A percentile compares a stretch with the other conserved stretches of the same genome.
These are phyloP conservation scores for Heliconius erato DNA, from an alignment of 2,888 invertebrate species.

Conservation along the genomic window DNA sequence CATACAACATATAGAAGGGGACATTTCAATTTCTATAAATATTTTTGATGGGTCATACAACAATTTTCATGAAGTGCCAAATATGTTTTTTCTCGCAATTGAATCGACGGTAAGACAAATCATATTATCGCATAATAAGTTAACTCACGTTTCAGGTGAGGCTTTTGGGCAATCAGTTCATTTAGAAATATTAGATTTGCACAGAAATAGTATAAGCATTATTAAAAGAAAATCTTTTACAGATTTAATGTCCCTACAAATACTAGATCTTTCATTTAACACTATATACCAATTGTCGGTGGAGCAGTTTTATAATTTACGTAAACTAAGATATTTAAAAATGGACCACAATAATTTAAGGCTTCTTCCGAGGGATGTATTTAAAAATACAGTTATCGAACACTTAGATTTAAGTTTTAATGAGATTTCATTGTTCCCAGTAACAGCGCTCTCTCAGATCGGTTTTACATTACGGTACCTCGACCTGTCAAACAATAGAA, in stretches of 20 bases:
- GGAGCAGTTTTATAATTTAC: conserved; percentile 92
- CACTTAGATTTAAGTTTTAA: conserved; percentile 92
- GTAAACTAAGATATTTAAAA: conserved; percentile 90
- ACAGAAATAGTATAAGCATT: conserved; percentile 90
- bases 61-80: conserved; percentile 88
- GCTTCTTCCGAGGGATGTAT: conserved; percentile 91
- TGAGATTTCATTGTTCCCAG: conserved; percentile 92
- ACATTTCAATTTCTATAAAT: conserved; percentile 86
- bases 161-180: conserved; percentile 90
- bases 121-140: conserved; percentile 90
- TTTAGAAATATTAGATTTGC: conserved; percentile 90
- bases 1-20: conserved; percentile 81
- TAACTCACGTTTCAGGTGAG: conserved; percentile 89
- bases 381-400: conserved; percentile 92
- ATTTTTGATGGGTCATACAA: conserved; percentile 90
- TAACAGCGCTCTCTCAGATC: conserved; percentile 91
- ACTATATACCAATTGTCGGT: conserved; percentile 90
- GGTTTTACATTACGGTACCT: conserved; percentile 92
- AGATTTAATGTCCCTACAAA: conserved; percentile 90
- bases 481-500: conserved; percentile 91
- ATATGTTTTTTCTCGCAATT: conserved; percentile 87
- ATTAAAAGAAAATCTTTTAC: conserved; percentile 92
- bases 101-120: conserved; percentile 88
- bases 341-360: conserved; percentile 90
- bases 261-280: conserved; percentile 92